Base-by-base conservation (phyloP, 2,797 vertebrate genomes). In the Lutjanus argentimaculatus region DNA sequence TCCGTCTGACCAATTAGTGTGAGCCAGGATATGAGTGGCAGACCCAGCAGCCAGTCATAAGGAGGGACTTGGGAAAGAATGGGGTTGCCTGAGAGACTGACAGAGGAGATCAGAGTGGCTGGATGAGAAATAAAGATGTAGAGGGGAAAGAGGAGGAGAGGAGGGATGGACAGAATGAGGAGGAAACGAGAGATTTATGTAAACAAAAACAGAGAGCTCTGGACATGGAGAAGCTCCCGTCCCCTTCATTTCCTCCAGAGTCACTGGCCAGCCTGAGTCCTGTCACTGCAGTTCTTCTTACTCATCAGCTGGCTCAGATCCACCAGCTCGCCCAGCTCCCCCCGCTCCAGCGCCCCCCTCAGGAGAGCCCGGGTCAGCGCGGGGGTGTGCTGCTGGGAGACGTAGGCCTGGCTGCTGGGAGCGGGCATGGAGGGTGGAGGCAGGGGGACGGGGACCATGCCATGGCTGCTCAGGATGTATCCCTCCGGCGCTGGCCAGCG, bases 231-330 rank as follows among this genome's bases (percentile, higher is more conserved):
- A 85, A 48, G 83, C 72, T 80, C 57, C 62, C 16, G 64, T 68
- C 74, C 53, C 52, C 83, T 58, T 91, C 46, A 74, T 72, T 79
- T 79, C 67, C 80, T 85, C 72, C 66, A 62, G 68, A 82, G 85
- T 96, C 95, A 96, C 85, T 96, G 96, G 88, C 96, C 95, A 3
- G 93, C 57, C 71, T 97, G 96, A 96, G 98, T 98, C 95, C 98
- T 97, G 84, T 99, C 97, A 51, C 92, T 87, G 72, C 96, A 95
- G 75, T 95, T 97, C 90, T 97, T 96, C 90, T 97, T 96, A 83
- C 96, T 95, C 86, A 98, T 96, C 88, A 97, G 95, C 77, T 96
- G 95, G 68, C 97, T 97, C 87, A 97, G 96, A 95, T 99, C 97
- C 82, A 97, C 95, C 90, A 96, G 91, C 65, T 96, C 95, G 9